Percentiles rank a stretch among this genome's conserved stretches.
Evolutionary conservation across 1,140 invertebrate genomes (phyloP).

Genomic region (Himalopsyche phryganea): DNA sequence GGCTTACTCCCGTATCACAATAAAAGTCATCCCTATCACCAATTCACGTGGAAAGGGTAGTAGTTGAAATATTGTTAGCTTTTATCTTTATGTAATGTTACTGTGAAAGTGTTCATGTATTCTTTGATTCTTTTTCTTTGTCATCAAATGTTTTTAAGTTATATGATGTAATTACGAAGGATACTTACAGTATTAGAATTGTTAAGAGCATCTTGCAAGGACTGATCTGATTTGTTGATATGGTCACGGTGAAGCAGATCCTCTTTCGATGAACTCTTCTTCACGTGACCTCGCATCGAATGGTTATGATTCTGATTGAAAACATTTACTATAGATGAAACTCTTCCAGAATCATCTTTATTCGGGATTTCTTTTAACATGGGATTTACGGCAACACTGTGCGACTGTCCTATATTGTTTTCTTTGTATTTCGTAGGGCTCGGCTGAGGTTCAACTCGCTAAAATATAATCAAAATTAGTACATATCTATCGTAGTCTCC

Average conservation of each 20-base stretch:
- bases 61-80: too few species aligned
- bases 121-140: too few species aligned
- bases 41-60: too few species aligned
- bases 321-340: conserved; percentile 48
- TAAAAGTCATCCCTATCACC: too few species aligned
- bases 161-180: too few species aligned
- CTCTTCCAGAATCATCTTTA: conserved; percentile 40
- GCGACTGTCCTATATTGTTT: conserved; percentile 43
- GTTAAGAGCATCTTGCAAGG: conserved; percentile 47
- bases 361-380: conserved; percentile 35
- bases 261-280: conserved; percentile 49
- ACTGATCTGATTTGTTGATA: conserved; percentile 39
- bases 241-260: conserved; percentile 43
- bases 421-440: conserved; percentile 46
- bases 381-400: conserved; percentile 20
- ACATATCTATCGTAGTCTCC: neutral
- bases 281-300: conserved; percentile 40
- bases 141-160: too few species aligned
- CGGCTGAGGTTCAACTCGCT: conserved; percentile 51
- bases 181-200: conserved; percentile 39
- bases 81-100: too few species aligned
- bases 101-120: too few species aligned
- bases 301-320: conserved; percentile 44
- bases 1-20: too few species aligned
- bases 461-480: conserved; percentile 30